Percentiles rank a stretch among this genome's conserved stretches.
Conservation (phyloP, 2,888 invertebrate species). For the Ptychoptera albimana region DNA sequence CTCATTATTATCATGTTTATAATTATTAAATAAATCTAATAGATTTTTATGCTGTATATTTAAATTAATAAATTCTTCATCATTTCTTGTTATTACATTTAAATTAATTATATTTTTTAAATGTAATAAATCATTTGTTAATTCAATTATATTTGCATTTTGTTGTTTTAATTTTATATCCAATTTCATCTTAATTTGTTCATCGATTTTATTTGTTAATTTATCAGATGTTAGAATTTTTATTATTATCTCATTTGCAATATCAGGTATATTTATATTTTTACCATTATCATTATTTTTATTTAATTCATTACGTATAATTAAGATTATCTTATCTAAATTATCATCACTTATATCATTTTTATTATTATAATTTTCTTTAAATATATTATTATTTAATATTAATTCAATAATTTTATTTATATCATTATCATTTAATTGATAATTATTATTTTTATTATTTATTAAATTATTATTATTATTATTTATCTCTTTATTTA, state of each 20-base stretch:
- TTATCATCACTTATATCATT: slow-evolving; percentile 1
- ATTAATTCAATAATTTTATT: slow-evolving; percentile 21
- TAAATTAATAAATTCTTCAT: background rate
- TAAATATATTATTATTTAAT: slow-evolving; percentile 3
- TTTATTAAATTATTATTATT: slow-evolving; percentile 1
- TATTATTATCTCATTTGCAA: slow-evolving; percentile 11
- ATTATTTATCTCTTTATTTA: background rate
- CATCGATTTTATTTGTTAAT: slow-evolving; percentile 18
- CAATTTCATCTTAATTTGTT: slow-evolving; percentile 21
- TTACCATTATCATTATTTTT: slow-evolving; percentile 18
- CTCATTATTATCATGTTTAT: slow-evolving; percentile 19
- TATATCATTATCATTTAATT: slow-evolving; percentile 18
- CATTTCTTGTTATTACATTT: too few relatives aligned
- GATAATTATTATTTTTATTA: slow-evolving; percentile 11
- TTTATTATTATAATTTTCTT: slow-evolving; percentile 13
- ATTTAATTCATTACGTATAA: too few relatives aligned
- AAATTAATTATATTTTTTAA: too few relatives aligned
- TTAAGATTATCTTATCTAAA: too few relatives aligned
- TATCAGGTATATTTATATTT: slow-evolving; percentile 22
- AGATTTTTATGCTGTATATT: background rate
- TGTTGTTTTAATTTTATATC: slow-evolving; percentile 19
- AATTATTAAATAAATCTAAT: slow-evolving; percentile 18
- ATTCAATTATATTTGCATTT: slow-evolving; percentile 34
- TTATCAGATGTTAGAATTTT: slow-evolving; percentile 24
- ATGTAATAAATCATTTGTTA: slow-evolving; percentile 32